Conservation (phyloP, 37 sponge, comb jelly and placozoan genomes). For the Aplysina aerophoba region DNA sequence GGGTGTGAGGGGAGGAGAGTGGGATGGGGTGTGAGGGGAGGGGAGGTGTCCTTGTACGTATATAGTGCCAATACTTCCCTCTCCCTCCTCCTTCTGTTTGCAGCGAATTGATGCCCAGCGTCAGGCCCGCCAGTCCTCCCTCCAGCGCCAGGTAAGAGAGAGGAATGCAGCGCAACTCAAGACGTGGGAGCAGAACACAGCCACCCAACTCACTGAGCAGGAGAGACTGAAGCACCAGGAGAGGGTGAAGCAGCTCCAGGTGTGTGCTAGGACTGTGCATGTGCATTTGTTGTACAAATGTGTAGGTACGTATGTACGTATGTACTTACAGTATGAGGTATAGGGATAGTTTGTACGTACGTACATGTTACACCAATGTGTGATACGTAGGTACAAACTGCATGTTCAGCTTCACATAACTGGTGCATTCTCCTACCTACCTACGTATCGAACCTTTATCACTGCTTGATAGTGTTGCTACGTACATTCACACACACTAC, state of each 20-base stretch:
- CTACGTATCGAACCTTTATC: too few relatives aligned
- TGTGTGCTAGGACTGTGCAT: slow-evolving; percentile 18
- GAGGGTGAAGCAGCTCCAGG: slow-evolving; percentile 59
- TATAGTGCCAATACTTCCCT: too few relatives aligned
- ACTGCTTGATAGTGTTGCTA: too few relatives aligned
- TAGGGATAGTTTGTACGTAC: not conserved
- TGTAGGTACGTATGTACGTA: slow-evolving; percentile 22
- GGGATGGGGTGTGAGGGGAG: too few relatives aligned
- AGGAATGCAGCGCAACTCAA: slow-evolving; percentile 47
- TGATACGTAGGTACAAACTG: too few relatives aligned
- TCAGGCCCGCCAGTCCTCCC: slow-evolving; percentile 3
- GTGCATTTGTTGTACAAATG: slow-evolving; percentile 20
- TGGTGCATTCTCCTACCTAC: too few relatives aligned
- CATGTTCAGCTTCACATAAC: too few relatives aligned
- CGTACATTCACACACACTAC: too few relatives aligned
- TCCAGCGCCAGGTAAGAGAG: slow-evolving; percentile 33
- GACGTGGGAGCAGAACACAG: slow-evolving; percentile 49
- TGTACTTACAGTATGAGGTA: not conserved
- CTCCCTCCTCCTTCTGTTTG: not conserved
- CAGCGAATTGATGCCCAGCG: slow-evolving; percentile 48
- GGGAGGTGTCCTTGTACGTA: too few relatives aligned
- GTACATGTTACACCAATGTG: not conserved
- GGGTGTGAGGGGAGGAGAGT: too few relatives aligned
- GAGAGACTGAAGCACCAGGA: slow-evolving; percentile 49
- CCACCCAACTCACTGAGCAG: slow-evolving; percentile 39